These are phyloP conservation scores for Forbesichthys agassizii DNA, from an alignment of 2,113 vertebrate genomes.

Conservation along the genomic window DNA sequence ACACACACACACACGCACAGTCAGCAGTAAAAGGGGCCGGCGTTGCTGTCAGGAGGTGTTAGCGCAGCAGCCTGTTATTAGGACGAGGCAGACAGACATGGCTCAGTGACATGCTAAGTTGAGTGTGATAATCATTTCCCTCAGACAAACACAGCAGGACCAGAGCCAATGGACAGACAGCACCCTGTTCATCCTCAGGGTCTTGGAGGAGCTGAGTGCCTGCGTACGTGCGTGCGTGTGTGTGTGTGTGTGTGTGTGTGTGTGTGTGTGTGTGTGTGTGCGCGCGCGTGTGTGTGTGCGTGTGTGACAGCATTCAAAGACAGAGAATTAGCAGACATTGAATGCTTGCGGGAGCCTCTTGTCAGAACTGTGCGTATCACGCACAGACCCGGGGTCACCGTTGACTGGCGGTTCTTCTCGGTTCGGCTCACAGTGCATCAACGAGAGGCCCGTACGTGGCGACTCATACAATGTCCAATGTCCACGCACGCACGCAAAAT, in stretches of 20 bases:
- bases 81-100: slow-evolving; percentile 54
- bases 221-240: not conserved
- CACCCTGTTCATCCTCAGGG: not conserved
- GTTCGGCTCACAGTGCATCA: not conserved
- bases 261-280: not conserved
- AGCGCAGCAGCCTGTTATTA: slow-evolving; percentile 38
- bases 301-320: slow-evolving; percentile 42
- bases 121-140: slow-evolving; percentile 71
- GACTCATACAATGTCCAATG: too few relatives aligned
- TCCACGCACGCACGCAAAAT: too few relatives aligned
- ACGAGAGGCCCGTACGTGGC: too few relatives aligned
- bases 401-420: slow-evolving; percentile 51
- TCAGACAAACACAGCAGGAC: slow-evolving; percentile 56
- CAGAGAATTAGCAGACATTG: slow-evolving; percentile 65
- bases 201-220: slow-evolving; percentile 11
- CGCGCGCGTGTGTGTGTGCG: not conserved
- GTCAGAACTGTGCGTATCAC: slow-evolving; percentile 61
- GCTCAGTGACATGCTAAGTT: slow-evolving; percentile 67
- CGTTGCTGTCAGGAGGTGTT: slow-evolving; percentile 24
- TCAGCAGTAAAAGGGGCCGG: too few relatives aligned
- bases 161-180: slow-evolving; percentile 34
- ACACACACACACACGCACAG: slow-evolving; percentile 12
- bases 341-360: slow-evolving; percentile 49
- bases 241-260: not conserved
- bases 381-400: slow-evolving; percentile 50